Percentiles rank a stretch among this genome's conserved stretches.
Evolutionary conservation across 2,113 vertebrate genomes (phyloP).

Genomic region (Emberiza fucata): DNA sequence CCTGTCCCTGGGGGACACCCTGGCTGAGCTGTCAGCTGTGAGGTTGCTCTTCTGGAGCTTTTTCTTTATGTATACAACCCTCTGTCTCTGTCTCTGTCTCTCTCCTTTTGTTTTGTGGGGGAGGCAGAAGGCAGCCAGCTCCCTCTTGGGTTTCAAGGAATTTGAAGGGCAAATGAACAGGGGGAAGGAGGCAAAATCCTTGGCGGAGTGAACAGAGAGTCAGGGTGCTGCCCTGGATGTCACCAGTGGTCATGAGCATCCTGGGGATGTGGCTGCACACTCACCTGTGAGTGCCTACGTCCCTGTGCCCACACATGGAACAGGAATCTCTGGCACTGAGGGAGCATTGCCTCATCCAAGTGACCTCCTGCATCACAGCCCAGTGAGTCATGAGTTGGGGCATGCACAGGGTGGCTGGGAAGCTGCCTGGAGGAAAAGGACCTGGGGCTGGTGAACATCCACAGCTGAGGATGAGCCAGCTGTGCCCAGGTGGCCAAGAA

Average conservation of each 20-base stretch:
- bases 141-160: neutral
- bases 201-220: neutral
- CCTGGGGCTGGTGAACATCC: neutral
- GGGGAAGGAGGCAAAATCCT: neutral
- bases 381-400: neutral
- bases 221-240: neutral
- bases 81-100: neutral
- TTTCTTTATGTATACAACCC: neutral
- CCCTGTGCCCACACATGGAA: neutral
- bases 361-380: neutral
- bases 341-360: neutral
- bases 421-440: neutral
- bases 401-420: neutral
- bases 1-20: neutral
- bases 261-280: fast-evolving
- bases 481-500: neutral
- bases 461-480: neutral
- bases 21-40: constrained; percentile 36
- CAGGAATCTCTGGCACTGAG: neutral
- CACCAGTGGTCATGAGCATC: fast-evolving
- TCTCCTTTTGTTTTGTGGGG: neutral
- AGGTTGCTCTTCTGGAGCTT: constrained; percentile 14
- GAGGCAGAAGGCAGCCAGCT: neutral
- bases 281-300: neutral
- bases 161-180: neutral